A percentile compares a stretch with the other conserved stretches of the same genome.
Conservation (phyloP, 2,888 invertebrate species). For the Platerodrilus igneus region DNA sequence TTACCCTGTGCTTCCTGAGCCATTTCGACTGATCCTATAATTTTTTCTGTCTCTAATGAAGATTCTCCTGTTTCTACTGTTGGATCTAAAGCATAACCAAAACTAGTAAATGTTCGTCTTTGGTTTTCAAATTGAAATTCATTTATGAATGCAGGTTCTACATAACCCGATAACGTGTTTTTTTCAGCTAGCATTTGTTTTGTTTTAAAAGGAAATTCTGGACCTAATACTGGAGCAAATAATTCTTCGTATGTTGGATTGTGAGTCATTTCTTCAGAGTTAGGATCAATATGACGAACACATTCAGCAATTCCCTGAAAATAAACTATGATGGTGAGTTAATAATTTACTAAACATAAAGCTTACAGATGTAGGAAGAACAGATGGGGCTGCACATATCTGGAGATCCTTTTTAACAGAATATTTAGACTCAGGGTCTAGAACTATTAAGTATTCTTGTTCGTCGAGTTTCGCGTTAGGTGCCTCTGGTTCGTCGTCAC, state of each 20-base stretch:
- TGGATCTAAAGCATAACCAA: conserved; percentile 93
- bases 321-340: too few relatives aligned
- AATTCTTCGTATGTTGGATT: conserved; percentile 95
- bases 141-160: conserved; percentile 92
- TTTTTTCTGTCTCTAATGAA: conserved; percentile 38
- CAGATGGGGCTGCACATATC: conserved; percentile 78
- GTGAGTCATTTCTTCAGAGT: conserved; percentile 74
- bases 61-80: conserved; percentile 77
- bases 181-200: conserved; percentile 81
- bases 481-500: conserved; percentile 61
- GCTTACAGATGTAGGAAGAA: conserved; percentile 75
- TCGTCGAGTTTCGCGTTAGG: conserved; percentile 32
- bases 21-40: conserved; percentile 60
- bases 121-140: conserved; percentile 98
- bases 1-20: conserved; percentile 73
- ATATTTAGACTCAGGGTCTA: conserved; percentile 48
- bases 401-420: conserved; percentile 62
- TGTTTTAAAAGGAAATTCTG: conserved; percentile 89
- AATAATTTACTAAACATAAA: too few relatives aligned
- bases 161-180: conserved; percentile 90
- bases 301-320: conserved; percentile 69
- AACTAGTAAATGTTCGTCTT: conserved; percentile 88
- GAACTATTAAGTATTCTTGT: conserved; percentile 54
- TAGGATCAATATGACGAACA: conserved; percentile 69
- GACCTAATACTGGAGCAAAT: conserved; percentile 87